Evolutionary conservation across 2,113 vertebrate genomes (phyloP), one percentile per base, ranked within the genome.

Genomic region (Thunnus maccoyii): DNA sequence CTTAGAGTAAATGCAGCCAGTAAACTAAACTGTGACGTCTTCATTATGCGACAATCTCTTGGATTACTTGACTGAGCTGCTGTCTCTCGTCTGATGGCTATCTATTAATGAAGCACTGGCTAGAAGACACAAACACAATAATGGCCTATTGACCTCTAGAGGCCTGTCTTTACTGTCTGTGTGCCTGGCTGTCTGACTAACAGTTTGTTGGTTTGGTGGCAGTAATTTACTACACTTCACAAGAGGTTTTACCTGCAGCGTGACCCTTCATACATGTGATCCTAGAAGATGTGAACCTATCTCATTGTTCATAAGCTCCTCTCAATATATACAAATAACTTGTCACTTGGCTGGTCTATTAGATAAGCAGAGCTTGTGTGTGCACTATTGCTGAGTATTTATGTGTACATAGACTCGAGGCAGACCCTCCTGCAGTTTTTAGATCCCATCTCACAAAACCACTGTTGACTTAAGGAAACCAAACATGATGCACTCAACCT

Each of bases 71-170:
- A 79, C 72, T 25, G 25, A 65, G 67, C 44, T 57, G 27, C 65
- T 30, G 62, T 57, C 47, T 61, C 32, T 83, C 3, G n/a, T 73
- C 70, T 66, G 86, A 92, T 90, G 83, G 32, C 44, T 88, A 92
- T 92, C 90, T 91, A 15, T 81, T 86, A 89, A 89, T 89, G 78
- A 92, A 80, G 46, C 65, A 70, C 32, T 50, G 20, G 61, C 70
- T 36, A 67, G 52, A 72, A 64, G 71, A 86, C 66, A 80, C 78
- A 84, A 91, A 89, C 78, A 81, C 69, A 73, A 36, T 91, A 89
- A 92, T 89, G 65, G 86, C 55, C 73, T 87, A 89, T 90, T 93
- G 88, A 92, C 85, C 85, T 78, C 25, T 36, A 67, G 48, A 48
- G 50, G 47, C 9, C 55, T 55, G 50, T 76, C 78, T 74, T 66